A percentile compares a stretch with the other conserved stretches of the same genome.
Conservation (phyloP, 1,140 invertebrate genomes). For the Matsumurasca onukii region DNA sequence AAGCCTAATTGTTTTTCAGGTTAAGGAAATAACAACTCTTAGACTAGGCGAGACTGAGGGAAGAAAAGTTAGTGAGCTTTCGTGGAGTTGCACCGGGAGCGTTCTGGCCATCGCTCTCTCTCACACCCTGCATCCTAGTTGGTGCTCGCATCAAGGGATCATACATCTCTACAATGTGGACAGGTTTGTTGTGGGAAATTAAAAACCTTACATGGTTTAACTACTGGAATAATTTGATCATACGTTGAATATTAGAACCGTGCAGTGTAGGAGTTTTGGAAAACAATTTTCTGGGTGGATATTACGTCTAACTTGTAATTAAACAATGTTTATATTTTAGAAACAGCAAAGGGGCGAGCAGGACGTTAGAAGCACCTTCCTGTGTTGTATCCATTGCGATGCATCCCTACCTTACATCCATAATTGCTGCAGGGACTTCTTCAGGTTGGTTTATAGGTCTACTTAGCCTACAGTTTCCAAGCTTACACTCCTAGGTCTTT, state of each 20-base stretch:
- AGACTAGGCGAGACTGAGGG: not conserved
- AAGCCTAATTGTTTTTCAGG: no score
- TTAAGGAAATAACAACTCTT: not conserved
- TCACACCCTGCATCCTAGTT: not conserved
- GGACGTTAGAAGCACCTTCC: not conserved
- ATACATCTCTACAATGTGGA: slow-evolving; percentile 17
- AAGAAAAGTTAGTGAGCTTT: slow-evolving; percentile 1
- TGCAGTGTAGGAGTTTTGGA: not conserved
- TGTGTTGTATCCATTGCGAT: slow-evolving; percentile 10
- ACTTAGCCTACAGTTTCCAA: no score
- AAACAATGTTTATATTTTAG: not conserved
- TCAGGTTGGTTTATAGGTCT: not conserved
- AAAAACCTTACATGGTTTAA: not conserved
- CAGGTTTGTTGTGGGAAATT: not conserved
- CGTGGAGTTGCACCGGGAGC: slow-evolving; percentile 22
- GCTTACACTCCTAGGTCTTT: no score
- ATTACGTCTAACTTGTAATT: not conserved
- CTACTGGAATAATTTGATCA: not conserved
- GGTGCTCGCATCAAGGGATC: slow-evolving; percentile 10
- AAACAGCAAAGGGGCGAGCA: not conserved
- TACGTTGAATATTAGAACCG: not conserved
- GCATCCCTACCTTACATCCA: slow-evolving; percentile 17
- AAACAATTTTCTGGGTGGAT: not conserved
- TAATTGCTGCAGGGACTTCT: slow-evolving; percentile 20
- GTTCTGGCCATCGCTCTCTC: slow-evolving; percentile 3